Base-by-base conservation (phyloP, 2,797 vertebrate genomes). In the Pempheris klunzingeri region DNA sequence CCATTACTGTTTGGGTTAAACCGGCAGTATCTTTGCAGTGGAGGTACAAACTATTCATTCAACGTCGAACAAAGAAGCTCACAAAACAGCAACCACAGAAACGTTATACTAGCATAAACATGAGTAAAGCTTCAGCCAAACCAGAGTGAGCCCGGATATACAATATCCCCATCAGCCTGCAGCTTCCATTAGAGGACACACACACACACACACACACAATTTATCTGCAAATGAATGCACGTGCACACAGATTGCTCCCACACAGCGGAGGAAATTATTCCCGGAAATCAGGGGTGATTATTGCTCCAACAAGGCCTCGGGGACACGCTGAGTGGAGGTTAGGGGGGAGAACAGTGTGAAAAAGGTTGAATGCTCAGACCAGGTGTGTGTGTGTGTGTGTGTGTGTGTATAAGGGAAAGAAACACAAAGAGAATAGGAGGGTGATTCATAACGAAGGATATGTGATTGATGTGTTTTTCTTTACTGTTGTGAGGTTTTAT, bases 201-300 rank as follows among this genome's bases (percentile, higher is more conserved):
- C 20, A 54, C n/a, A 43, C 26, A 26, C 26, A 58, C 63, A 80
- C 53, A 39, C 24, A 63, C 64, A 71, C 36, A 77, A 24, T 39
- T 63, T 71, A 68, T 41, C 55, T 72, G 49, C 67, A 88, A 88
- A 87, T 78, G 64, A 86, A 78, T 50, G 38, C 76, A 83, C 65
- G 70, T 49, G 41, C 61, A 74, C 71, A 62, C 39, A 84, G 36
- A 74, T 68, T 84, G 71, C 80, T 91, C 86, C 90, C 82, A 92
- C 85, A 85, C 72, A 82, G 73, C 20, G 36, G 49, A 83, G 83
- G 82, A 90, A 92, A 90, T 89, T 77, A 84, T 65, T 78, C 58
- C 58, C 38, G 73, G 87, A 87, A 92, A 90, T 90, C 77, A 83
- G 74, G 61, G 74, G 73, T 71, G 77, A 91, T 89, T 89, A 86